phyloP scores from a whole-genome alignment of 1,140 invertebrate species.

The Glossosoma conforme region DNA sequence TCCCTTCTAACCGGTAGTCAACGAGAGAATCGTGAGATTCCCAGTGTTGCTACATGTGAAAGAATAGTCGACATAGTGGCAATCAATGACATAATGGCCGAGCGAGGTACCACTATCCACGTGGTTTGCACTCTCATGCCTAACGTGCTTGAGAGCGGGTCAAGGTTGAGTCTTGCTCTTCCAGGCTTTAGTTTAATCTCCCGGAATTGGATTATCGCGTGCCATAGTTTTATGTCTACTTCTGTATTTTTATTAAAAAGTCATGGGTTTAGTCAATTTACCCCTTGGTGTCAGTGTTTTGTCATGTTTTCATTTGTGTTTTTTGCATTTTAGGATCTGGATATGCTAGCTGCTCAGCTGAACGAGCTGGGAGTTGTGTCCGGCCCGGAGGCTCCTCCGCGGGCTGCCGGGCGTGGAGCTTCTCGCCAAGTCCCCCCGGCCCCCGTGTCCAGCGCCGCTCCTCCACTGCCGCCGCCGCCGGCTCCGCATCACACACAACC shows the following conservation, averaged over 20 bases:
- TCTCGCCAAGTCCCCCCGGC: conserved; percentile 52
- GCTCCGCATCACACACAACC: conserved; percentile 22
- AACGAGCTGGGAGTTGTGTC: conserved; percentile 79
- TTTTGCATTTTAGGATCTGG: conserved; percentile 68
- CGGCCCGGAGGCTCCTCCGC: conserved; percentile 55
- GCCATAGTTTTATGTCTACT: not conserved
- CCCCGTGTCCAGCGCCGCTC: conserved; percentile 49
- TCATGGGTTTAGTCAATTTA: not conserved
- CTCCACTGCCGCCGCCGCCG: conserved; percentile 32
- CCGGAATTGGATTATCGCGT: no score
- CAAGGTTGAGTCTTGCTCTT: no score
- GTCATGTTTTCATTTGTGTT: not conserved
- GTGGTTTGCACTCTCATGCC: no score
- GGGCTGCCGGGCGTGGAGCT: conserved; percentile 40
- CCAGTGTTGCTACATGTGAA: no score
- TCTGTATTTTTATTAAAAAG: not conserved
- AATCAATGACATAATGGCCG: no score
- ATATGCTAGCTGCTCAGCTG: conserved; percentile 87
- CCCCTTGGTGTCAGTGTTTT: no score
- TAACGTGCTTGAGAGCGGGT: no score
- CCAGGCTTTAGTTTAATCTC: no score
- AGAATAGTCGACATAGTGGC: no score
- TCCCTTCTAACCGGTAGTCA: no score
- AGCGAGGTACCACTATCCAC: no score
- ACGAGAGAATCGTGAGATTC: no score